Base-by-base conservation (phyloP, 2,888 invertebrate species). In the Cynaeus angustus region DNA sequence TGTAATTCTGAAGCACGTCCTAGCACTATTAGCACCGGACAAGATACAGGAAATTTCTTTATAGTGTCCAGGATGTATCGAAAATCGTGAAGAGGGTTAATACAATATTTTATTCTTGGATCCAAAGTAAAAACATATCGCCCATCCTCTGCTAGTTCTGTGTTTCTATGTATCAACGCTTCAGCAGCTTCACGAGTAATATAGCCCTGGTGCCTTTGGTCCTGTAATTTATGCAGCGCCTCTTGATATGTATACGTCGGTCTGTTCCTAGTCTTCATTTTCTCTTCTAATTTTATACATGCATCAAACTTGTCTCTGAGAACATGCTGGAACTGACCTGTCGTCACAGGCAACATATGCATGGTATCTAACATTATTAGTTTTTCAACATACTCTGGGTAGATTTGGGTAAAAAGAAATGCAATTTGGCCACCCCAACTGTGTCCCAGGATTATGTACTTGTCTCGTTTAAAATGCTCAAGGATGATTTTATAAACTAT, bases 121-220 rank as follows among this genome's bases (percentile, higher is more conserved):
- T 91, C 91, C 72, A 86, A 86, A 1, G 88, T 88, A 74, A 88
- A 89, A 66, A 86, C 87, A 71, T 86, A 90, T 64, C 82, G 77
- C 50, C 87, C 86, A 6, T 85, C 80, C 0, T 80, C 86, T 0
- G 86, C 79, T 69, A 83, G 79, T 3, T 81, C 82, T 12, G 89
- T 79, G 59, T 86, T 86, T 67, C 90, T 84, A 0, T 84, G 77
- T 26, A 90, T 80, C 3, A 90, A 79, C 0, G 86, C 70, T 62
- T 86, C 82, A 0, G 89, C 89, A 7, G 88, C 88, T 5, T 83
- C 79, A 52, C 79, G 78, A 0, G 81, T 86, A 58, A 91, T 75
- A 33, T 74, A 30, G 7, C 76, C 77, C 52, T 75, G 79, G 0
- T 76, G 70, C 30, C 90, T 82, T 0, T 83, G 85, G 55, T 78